phyloP scores from a whole-genome alignment of 1,140 invertebrate genomes.

The Drosophila biarmipes region DNA sequence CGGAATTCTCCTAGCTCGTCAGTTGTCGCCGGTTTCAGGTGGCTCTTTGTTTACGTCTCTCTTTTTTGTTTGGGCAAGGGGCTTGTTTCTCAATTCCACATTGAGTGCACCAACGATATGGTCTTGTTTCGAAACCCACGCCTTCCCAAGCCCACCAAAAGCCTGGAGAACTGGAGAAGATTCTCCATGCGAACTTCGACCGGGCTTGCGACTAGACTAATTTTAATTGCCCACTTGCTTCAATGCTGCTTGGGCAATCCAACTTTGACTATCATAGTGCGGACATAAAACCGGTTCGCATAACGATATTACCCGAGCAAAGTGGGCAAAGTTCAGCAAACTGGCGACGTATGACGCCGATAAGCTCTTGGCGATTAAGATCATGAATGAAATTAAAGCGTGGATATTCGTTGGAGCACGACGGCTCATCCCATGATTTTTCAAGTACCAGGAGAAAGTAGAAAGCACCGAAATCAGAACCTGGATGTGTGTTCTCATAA shows the following conservation, averaged over 20 bases:
- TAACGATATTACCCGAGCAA: conserved; percentile 14
- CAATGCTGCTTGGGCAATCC: conserved; percentile 9
- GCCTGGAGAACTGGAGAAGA: neutral
- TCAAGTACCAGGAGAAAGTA: neutral
- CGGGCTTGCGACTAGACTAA: conserved; percentile 12
- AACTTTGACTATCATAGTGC: conserved; percentile 19
- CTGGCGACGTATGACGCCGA: conserved; percentile 1
- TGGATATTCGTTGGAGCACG: neutral
- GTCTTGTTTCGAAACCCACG: conserved; percentile 15
- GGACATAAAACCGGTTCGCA: conserved; percentile 30
- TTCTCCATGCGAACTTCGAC: conserved; percentile 1
- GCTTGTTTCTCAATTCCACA: conserved; percentile 6
- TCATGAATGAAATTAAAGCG: conserved; percentile 9
- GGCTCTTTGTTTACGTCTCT: conserved; percentile 13
- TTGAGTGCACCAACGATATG: conserved; percentile 1
- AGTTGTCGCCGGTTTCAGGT: conserved; percentile 12
- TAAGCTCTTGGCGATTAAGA: conserved; percentile 3
- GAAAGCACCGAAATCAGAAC: neutral
- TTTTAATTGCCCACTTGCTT: conserved; percentile 29
- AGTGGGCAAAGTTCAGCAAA: conserved; percentile 7
- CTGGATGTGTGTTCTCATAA: neutral
- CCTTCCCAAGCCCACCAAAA: neutral
- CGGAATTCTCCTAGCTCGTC: conserved; percentile 31
- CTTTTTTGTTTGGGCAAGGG: conserved; percentile 12
- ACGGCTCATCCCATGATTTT: neutral